phyloP scores from a whole-genome alignment of 1,140 invertebrate genomes.

The Drosophila lacteicornis region DNA sequence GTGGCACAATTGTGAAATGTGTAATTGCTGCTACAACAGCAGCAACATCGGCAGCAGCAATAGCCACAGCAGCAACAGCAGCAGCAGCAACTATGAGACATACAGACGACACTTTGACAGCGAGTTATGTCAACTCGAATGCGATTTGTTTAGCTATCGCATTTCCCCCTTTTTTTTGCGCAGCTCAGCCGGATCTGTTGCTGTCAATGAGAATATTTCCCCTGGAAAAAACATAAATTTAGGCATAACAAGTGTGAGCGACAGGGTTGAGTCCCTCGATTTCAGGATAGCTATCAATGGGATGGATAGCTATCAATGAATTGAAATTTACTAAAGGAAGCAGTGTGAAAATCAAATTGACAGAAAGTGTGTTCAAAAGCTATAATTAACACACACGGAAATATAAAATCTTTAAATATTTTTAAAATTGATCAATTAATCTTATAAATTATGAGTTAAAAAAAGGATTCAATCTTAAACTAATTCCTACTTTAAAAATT shows the following conservation, averaged over 20 bases:
- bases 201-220: conserved; percentile 67
- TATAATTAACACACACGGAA: neutral
- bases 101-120: conserved; percentile 80
- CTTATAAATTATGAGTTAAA: too few relatives aligned
- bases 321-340: neutral
- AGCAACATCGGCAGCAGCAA: conserved; percentile 31
- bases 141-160: conserved; percentile 73
- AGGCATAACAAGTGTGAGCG: conserved; percentile 26
- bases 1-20: conserved; percentile 83
- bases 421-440: too few relatives aligned
- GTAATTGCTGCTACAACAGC: conserved; percentile 77
- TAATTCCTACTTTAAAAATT: neutral
- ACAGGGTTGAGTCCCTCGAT: neutral
- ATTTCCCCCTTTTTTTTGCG: conserved; percentile 24
- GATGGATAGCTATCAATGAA: neutral
- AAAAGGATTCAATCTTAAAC: neutral
- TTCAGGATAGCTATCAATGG: neutral
- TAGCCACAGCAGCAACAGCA: conserved; percentile 40
- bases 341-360: neutral
- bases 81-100: conserved; percentile 70
- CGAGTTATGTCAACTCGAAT: conserved; percentile 79
- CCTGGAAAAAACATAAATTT: conserved; percentile 60
- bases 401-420: too few relatives aligned
- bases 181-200: conserved; percentile 20
- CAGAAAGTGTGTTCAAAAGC: neutral